phyloP scores from a whole-genome alignment of 2,888 invertebrate genomes.

The Elgonia sp. region DNA sequence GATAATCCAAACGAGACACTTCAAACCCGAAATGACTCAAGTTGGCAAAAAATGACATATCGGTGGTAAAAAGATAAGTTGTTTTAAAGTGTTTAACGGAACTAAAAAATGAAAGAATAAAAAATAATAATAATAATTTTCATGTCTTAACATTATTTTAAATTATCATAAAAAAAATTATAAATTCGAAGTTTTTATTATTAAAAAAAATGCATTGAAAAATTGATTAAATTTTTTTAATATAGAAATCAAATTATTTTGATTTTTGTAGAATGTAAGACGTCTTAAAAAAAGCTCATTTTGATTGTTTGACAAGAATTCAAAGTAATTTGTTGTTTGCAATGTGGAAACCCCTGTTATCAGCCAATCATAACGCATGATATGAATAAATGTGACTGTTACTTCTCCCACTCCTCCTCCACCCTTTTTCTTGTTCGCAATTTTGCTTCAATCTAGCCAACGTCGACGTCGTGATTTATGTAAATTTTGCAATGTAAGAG shows the following conservation, averaged over 20 bases:
- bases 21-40: slow-evolving; percentile 21
- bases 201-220: no score
- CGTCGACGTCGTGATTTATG: slow-evolving; percentile 73
- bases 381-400: slow-evolving; percentile 65
- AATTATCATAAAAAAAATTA: no score
- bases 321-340: slow-evolving; percentile 14
- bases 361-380: slow-evolving; percentile 63
- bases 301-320: neutral
- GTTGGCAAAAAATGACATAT: neutral
- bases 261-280: neutral
- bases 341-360: slow-evolving; percentile 45
- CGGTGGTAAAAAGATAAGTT: neutral
- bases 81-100: neutral
- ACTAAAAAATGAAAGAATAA: neutral
- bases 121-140: no score
- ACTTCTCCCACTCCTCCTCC: slow-evolving; percentile 17
- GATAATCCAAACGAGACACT: slow-evolving; percentile 47
- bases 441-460: slow-evolving; percentile 68
- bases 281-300: no score
- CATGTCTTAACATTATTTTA: no score
- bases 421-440: slow-evolving; percentile 57
- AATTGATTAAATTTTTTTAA: no score
- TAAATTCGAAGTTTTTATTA: no score
- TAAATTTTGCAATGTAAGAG: slow-evolving; percentile 70
- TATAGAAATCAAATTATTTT: no score